These are phyloP conservation scores for Mus minutoides DNA, from an alignment of 2,797 vertebrate species.

Conservation along the genomic window DNA sequence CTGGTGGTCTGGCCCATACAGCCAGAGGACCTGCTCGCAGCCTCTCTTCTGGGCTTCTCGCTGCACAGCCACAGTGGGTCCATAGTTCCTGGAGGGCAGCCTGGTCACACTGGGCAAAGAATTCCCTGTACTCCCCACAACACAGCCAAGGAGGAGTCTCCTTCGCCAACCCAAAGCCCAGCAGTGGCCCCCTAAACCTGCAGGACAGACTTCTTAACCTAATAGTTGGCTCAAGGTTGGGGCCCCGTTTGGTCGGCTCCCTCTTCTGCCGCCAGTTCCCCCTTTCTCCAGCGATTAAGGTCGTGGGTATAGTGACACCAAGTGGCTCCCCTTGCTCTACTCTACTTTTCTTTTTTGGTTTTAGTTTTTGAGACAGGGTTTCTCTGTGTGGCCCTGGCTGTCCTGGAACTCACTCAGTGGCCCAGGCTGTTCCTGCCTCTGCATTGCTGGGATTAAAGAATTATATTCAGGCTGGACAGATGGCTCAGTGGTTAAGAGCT, in stretches of 20 bases:
- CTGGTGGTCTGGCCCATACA: conserved; percentile 91
- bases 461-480: not conserved
- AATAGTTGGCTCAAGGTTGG: not conserved
- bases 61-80: conserved; percentile 93
- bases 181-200: accelerated
- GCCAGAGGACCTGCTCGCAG: conserved; percentile 95
- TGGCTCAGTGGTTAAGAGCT: not conserved
- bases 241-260: not conserved
- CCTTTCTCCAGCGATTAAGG: not conserved
- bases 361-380: not conserved
- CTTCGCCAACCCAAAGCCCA: not conserved
- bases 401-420: not conserved
- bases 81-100: conserved; percentile 91
- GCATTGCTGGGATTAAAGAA: not conserved
- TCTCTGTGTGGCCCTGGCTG: not conserved
- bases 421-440: not conserved
- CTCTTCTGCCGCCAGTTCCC: accelerated
- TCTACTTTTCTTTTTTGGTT: not conserved
- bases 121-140: not conserved
- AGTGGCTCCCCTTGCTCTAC: not conserved
- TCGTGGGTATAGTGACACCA: too few relatives aligned
- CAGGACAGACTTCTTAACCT: not conserved
- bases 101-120: not conserved
- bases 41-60: conserved; percentile 88
- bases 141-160: not conserved